These are phyloP conservation scores for Podilymbus podiceps DNA, from an alignment of 2,113 vertebrate species.

Conservation along the genomic window DNA sequence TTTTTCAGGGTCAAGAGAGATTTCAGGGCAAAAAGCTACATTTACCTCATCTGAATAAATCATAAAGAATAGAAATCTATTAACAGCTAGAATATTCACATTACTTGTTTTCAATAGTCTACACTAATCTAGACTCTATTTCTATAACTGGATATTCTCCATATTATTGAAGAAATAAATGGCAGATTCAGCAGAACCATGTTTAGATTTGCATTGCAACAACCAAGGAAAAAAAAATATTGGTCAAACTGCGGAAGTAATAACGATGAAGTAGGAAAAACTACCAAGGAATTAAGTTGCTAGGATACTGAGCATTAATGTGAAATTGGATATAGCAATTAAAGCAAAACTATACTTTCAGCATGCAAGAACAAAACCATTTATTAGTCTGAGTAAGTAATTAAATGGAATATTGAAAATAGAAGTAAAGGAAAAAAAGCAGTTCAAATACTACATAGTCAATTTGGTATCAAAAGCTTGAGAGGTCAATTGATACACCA, in stretches of 20 bases:
- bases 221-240: neutral
- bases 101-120: neutral
- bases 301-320: constrained; percentile 67
- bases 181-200: neutral
- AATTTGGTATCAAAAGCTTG: constrained; percentile 41
- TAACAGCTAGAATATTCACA: neutral
- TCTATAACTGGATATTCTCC: neutral
- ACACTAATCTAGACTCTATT: neutral
- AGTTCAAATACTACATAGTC: constrained; percentile 27
- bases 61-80: neutral
- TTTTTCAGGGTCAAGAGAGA: constrained; percentile 16
- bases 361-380: constrained; percentile 70
- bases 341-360: constrained; percentile 67
- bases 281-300: constrained; percentile 63
- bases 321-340: constrained; percentile 78
- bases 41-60: neutral
- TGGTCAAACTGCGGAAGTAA: neutral
- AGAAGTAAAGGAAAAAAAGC: constrained; percentile 61
- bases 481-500: constrained; percentile 51
- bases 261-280: neutral
- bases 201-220: neutral
- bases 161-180: neutral
- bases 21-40: constrained; percentile 21
- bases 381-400: constrained; percentile 71
- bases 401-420: constrained; percentile 73